A percentile compares a stretch with the other conserved stretches of the same genome.
Conservation (phyloP, 2,888 invertebrate species). For the Trisateles emortualis region DNA sequence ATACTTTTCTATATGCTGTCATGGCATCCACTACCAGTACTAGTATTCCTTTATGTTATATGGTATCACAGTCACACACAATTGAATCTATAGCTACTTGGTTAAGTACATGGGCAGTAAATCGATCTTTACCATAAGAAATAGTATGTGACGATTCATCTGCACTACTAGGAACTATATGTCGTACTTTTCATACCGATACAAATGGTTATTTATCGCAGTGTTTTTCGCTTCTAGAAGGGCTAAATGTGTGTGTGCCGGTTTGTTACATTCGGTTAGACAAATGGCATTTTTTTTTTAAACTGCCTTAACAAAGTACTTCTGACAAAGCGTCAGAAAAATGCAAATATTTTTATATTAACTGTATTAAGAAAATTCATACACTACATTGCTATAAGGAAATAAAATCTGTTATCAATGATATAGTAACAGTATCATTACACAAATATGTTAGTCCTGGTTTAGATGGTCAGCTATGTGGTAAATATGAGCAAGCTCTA, state of each 20-base stretch:
- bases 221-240: conserved; percentile 18
- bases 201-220: conserved; percentile 20
- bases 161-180: conserved; percentile 25
- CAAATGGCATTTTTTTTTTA: conserved; percentile 25
- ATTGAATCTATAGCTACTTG: conserved; percentile 13
- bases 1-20: too few species aligned
- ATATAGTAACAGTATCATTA: too few species aligned
- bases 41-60: not conserved
- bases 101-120: conserved; percentile 18
- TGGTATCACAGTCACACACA: too few species aligned
- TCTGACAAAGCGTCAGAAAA: conserved; percentile 12
- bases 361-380: too few species aligned
- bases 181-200: conserved; percentile 17
- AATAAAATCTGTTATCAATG: too few species aligned
- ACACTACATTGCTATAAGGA: too few species aligned
- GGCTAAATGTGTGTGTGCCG: conserved; percentile 6
- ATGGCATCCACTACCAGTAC: too few species aligned
- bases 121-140: conserved; percentile 25
- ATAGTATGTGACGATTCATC: conserved; percentile 28
- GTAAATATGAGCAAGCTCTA: too few species aligned
- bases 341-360: too few species aligned
- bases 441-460: too few species aligned
- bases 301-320: conserved; percentile 20
- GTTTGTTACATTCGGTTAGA: conserved; percentile 21
- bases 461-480: too few species aligned